These are phyloP conservation scores for Netelia fuscicornis DNA, from an alignment of 2,888 invertebrate species.

Conservation along the genomic window DNA sequence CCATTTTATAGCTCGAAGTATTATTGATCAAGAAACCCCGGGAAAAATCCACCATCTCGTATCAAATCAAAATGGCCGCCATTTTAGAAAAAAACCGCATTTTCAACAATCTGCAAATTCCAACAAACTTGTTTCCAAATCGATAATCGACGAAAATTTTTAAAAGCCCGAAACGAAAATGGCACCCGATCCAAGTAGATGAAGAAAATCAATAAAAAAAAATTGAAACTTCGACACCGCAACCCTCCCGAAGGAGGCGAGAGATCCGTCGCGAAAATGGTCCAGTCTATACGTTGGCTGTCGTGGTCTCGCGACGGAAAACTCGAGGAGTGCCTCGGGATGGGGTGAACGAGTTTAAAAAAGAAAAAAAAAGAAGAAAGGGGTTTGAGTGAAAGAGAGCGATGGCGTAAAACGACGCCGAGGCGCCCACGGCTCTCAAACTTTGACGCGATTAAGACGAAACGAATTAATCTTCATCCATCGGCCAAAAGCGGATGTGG, in stretches of 20 bases:
- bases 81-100: too few relatives aligned
- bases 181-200: not conserved
- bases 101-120: too few relatives aligned
- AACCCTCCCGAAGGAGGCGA: not conserved
- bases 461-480: slow-evolving; percentile 85
- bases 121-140: not conserved
- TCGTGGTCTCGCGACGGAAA: slow-evolving; percentile 17
- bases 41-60: too few relatives aligned
- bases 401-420: slow-evolving; percentile 67
- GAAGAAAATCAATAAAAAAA: not conserved
- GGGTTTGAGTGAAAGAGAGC: slow-evolving; percentile 59
- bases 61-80: too few relatives aligned
- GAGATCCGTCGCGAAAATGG: slow-evolving; percentile 40
- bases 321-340: slow-evolving; percentile 53
- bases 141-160: not conserved
- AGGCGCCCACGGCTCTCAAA: slow-evolving; percentile 82
- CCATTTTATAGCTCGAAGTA: not conserved
- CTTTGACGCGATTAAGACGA: slow-evolving; percentile 85
- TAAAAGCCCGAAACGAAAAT: not conserved
- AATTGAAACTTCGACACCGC: slow-evolving; percentile 8
- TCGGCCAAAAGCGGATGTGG: slow-evolving; percentile 59
- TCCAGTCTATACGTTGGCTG: slow-evolving; percentile 19
- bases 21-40: too few relatives aligned
- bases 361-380: slow-evolving; percentile 19
- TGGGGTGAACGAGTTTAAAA: slow-evolving; percentile 2